A percentile compares a stretch with the other conserved stretches of the same genome.
Conservation (phyloP, 1,140 invertebrate species). For the Drosophila bocki region DNA sequence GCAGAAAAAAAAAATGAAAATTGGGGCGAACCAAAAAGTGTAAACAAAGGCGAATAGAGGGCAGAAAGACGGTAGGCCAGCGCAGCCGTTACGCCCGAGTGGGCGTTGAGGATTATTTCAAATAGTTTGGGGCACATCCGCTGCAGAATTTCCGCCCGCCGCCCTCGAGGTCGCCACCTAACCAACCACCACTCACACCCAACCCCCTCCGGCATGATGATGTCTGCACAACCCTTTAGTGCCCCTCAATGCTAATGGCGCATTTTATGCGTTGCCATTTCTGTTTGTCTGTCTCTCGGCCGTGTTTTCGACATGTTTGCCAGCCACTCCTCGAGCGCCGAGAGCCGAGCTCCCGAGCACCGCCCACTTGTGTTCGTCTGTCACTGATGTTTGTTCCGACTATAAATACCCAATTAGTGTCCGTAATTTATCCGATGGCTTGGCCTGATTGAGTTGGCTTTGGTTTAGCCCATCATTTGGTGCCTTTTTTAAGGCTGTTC, state of each 20-base stretch:
- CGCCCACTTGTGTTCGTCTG: conserved; percentile 56
- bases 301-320: conserved; percentile 68
- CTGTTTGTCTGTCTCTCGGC: conserved; percentile 64
- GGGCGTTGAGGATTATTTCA: conserved; percentile 67
- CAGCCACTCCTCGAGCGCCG: conserved; percentile 43
- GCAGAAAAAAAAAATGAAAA: conserved; percentile 29
- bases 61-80: conserved; percentile 32
- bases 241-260: conserved; percentile 72
- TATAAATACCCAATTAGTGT: conserved; percentile 80
- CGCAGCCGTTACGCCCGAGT: conserved; percentile 45
- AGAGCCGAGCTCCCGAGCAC: conserved; percentile 5
- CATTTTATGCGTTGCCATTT: conserved; percentile 74
- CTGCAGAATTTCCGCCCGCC: conserved; percentile 74
- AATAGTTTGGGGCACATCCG: conserved; percentile 76
- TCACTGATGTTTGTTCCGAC: conserved; percentile 50
- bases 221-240: conserved; percentile 60
- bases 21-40: conserved; percentile 30
- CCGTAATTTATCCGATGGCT: conserved; percentile 71
- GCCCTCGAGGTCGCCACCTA: conserved; percentile 34
- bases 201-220: conserved; percentile 26
- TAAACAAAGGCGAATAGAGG: conserved; percentile 63
- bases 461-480: conserved; percentile 4
- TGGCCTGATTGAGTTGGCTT: conserved; percentile 60
- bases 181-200: neutral
- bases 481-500: neutral